Conservation (phyloP, 2,797 vertebrate genomes). For the Pangasius mekongensis region DNA sequence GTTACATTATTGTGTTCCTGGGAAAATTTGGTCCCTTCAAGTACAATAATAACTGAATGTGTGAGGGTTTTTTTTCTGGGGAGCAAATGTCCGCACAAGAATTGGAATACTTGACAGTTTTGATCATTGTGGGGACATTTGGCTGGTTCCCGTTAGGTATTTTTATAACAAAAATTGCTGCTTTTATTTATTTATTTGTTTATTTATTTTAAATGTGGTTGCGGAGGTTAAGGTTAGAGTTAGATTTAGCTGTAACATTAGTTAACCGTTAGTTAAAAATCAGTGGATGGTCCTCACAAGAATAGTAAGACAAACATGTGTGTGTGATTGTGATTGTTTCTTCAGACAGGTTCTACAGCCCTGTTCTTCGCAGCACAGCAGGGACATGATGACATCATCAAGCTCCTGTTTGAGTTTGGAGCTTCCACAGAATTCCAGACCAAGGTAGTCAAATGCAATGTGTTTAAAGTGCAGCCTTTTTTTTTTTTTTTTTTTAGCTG, state of each 20-base stretch:
- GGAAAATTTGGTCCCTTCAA: neutral
- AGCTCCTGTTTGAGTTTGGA: constrained; percentile 94
- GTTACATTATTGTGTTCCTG: neutral
- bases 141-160: neutral
- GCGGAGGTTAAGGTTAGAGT: neutral
- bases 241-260: neutral
- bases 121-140: neutral
- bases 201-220: neutral
- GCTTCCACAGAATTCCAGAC: constrained; percentile 94
- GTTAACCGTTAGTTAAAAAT: neutral
- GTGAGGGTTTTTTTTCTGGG: neutral
- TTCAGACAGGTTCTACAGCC: constrained; percentile 92
- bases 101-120: neutral
- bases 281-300: neutral
- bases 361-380: constrained; percentile 96
- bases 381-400: constrained; percentile 88
- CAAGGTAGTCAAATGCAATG: constrained; percentile 75
- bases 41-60: neutral
- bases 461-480: neutral
- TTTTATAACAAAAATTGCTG: neutral
- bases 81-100: neutral
- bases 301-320: neutral
- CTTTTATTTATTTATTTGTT: neutral
- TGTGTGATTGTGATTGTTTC: constrained; percentile 26
- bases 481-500: neutral